Evolutionary conservation across 2,797 vertebrate species (phyloP), one percentile per base, ranked within the genome.

Genomic region (Kryptopterus vitreolus): DNA sequence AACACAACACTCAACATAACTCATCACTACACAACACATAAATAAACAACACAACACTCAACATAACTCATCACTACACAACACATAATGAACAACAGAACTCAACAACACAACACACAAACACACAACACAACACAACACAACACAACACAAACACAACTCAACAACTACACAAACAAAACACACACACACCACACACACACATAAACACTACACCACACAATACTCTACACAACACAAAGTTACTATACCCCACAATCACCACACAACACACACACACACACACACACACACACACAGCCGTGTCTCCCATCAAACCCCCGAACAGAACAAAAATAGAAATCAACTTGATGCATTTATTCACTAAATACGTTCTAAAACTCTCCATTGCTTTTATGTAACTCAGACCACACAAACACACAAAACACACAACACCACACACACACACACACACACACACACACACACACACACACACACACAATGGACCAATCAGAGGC

Each of bases 401-500:
- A 68, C 63, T 46, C 22, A 68, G 22, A 24, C n/a, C 35, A 13
- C 63, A 22, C 20, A 35, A 15, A 63, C 58, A 29, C 24, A 59
- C 58, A 59, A 11, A 29, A 63, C 18, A 33, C 59, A 31, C 48
- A 38, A n/a, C n/a, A n/a, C n/a, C 57, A 29, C 57, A 26, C 57
- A 29, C 24, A 15, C 24, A 59, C 61, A 62, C 26, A 61, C 26
- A 33, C 29, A 33, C 31, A 35, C 59, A 22, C 33, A 61, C 61
- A 63, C 18, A 33, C 59, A 31, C 48, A 38, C 68, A 16, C 22
- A 43, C 68, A 79, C 53, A 57, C 59, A 46, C 58, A 55, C 75
- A 50, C 20, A 65, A 24, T 10, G 18, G 8, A 68, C 72, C 71
- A 76, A 68, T 81, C 62, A 68, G 71, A 68, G 62, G 20, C 35